Percentiles rank a stretch among this genome's conserved stretches.
phyloP scores from a whole-genome alignment of 2,797 vertebrate genomes.

The Pangasius macronema region DNA sequence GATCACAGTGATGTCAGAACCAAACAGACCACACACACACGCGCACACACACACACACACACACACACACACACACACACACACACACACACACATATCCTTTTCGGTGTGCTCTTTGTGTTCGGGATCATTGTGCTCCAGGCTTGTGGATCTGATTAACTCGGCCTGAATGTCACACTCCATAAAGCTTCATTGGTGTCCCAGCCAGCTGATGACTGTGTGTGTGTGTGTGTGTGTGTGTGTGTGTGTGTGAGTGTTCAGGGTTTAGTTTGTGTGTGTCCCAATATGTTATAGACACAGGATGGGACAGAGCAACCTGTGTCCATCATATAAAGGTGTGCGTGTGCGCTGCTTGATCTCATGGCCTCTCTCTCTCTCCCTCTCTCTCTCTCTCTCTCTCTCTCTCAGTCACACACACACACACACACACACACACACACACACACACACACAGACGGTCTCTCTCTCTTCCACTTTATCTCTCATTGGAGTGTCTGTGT shows the following conservation, averaged over 20 bases:
- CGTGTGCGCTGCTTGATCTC: not conserved
- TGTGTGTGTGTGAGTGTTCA: slow-evolving; percentile 22
- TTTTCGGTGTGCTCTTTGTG: slow-evolving; percentile 8
- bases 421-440: too few relatives aligned
- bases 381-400: slow-evolving; percentile 9
- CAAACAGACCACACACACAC: slow-evolving; percentile 6
- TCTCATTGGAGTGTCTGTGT: slow-evolving; percentile 13
- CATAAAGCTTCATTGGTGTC: not conserved
- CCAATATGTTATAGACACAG: not conserved
- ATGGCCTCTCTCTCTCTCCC: not conserved
- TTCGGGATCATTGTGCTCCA: not conserved
- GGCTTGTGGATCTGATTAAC: slow-evolving; percentile 17
- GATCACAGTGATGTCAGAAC: not conserved
- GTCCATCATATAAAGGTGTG: not conserved
- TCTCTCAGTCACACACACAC: too few relatives aligned
- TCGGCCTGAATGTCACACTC: not conserved
- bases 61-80: not conserved
- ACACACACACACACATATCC: not conserved
- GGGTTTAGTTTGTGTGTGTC: slow-evolving; percentile 20
- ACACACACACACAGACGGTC: too few relatives aligned
- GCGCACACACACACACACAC: not conserved
- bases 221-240: slow-evolving; percentile 7
- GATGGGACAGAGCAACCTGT: slow-evolving; percentile 30
- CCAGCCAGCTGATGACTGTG: slow-evolving; percentile 2
- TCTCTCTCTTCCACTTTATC: not conserved